Percentiles rank a stretch among this genome's conserved stretches.
Conservation (phyloP, 2,888 invertebrate genomes). For the Chymomyza amoena region DNA sequence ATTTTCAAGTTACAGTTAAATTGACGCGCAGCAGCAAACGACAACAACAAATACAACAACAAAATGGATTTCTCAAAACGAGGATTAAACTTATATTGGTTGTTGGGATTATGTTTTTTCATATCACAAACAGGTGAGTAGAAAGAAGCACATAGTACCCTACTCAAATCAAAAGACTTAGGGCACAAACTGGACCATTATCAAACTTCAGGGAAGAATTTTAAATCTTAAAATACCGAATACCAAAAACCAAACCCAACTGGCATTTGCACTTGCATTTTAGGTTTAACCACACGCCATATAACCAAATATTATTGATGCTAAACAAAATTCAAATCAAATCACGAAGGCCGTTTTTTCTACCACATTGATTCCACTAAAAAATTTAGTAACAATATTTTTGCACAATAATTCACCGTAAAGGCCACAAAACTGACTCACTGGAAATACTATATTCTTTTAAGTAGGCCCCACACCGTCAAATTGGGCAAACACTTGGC, state of each 20-base stretch:
- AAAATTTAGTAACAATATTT: neutral
- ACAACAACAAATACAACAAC: constrained; percentile 52
- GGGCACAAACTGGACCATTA: constrained; percentile 28
- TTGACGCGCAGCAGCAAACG: constrained; percentile 27
- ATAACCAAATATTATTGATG: neutral
- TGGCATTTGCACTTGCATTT: neutral
- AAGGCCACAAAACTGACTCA: neutral
- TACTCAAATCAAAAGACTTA: constrained; percentile 38
- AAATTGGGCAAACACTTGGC: constrained; percentile 10
- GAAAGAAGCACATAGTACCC: neutral
- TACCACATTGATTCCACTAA: neutral
- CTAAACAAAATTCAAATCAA: neutral
- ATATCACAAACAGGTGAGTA: constrained; percentile 76
- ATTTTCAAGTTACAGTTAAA: constrained; percentile 64
- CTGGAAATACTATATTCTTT: neutral
- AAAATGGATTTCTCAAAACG: constrained; percentile 70
- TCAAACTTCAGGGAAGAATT: too few relatives aligned
- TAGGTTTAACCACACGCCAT: neutral
- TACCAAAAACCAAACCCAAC: neutral
- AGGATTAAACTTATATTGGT: constrained; percentile 71
- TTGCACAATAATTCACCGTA: neutral
- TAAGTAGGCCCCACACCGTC: neutral
- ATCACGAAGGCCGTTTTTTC: neutral
- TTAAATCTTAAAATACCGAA: neutral
- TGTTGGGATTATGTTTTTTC: constrained; percentile 76